Percentiles rank a stretch among this genome's conserved stretches.
Conservation (phyloP, 2,797 vertebrate species). For the Jordanella pulchra region DNA sequence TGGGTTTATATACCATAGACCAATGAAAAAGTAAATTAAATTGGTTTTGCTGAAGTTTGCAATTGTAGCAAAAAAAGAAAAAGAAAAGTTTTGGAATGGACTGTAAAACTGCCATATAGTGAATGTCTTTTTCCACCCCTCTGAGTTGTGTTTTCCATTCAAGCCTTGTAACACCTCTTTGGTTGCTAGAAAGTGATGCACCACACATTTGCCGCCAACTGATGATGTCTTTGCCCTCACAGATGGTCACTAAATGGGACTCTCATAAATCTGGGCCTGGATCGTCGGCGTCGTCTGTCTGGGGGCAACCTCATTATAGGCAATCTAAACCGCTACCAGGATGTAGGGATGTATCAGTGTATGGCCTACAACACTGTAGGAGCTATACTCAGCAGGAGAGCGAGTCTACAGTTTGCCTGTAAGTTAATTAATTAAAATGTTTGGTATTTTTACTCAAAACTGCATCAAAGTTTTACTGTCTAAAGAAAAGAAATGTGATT, state of each 20-base stretch:
- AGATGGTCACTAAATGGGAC: slow-evolving; percentile 90
- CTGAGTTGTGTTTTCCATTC: slow-evolving; percentile 44
- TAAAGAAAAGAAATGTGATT: slow-evolving; percentile 18
- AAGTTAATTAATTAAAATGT: slow-evolving; percentile 62
- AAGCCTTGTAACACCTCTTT: slow-evolving; percentile 59
- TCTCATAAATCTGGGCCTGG: slow-evolving; percentile 81
- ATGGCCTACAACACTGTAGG: slow-evolving; percentile 86
- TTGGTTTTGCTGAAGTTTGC: neutral
- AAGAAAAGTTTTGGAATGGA: neutral
- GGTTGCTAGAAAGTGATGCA: slow-evolving; percentile 48
- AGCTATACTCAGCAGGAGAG: slow-evolving; percentile 86
- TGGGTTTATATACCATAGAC: neutral
- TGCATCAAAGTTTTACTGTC: neutral
- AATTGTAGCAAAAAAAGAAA: neutral
- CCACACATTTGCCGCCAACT: slow-evolving; percentile 63
- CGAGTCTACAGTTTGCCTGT: slow-evolving; percentile 89
- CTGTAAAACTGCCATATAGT: neutral
- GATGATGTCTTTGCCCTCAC: slow-evolving; percentile 79
- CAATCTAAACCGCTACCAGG: slow-evolving; percentile 82
- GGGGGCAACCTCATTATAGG: slow-evolving; percentile 86
- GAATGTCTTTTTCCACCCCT: slow-evolving; percentile 35
- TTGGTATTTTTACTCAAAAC: neutral
- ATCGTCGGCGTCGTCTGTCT: slow-evolving; percentile 80
- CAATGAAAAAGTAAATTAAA: too few species aligned
- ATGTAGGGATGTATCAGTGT: slow-evolving; percentile 86